Conservation (phyloP, 1,140 invertebrate genomes). For the Drosophila paulistorum region DNA sequence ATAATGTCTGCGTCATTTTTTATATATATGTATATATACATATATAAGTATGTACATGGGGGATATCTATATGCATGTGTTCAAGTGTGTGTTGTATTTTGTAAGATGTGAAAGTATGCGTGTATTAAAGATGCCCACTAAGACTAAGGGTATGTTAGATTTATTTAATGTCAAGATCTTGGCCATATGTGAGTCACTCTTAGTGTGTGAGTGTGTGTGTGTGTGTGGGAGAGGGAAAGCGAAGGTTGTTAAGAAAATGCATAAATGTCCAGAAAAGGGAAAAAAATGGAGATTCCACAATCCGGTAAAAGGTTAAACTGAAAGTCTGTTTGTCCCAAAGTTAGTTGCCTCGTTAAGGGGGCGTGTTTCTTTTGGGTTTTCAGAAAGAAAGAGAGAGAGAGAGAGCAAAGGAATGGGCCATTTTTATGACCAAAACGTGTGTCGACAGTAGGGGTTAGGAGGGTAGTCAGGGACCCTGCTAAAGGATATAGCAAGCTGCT, state of each 20-base stretch:
- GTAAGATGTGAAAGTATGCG: slow-evolving; percentile 26
- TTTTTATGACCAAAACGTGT: slow-evolving; percentile 79
- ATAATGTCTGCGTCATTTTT: slow-evolving; percentile 80
- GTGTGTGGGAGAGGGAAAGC: not conserved
- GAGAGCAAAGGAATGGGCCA: slow-evolving; percentile 37
- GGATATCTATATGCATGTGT: slow-evolving; percentile 18
- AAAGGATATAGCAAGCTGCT: slow-evolving; percentile 7
- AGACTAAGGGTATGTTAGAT: slow-evolving; percentile 73
- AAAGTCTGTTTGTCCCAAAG: slow-evolving; percentile 43
- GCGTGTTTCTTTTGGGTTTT: slow-evolving; percentile 48
- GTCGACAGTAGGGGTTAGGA: slow-evolving; percentile 31
- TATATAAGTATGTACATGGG: not conserved
- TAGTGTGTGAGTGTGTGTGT: slow-evolving; percentile 3
- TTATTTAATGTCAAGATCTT: slow-evolving; percentile 79
- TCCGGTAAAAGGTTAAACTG: slow-evolving; percentile 58
- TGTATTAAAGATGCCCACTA: slow-evolving; percentile 76
- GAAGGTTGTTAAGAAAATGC: slow-evolving; percentile 38
- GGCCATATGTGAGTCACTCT: slow-evolving; percentile 41
- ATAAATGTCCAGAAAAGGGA: slow-evolving; percentile 53
- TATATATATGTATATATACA: slow-evolving; percentile 21
- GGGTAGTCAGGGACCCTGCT: not conserved
- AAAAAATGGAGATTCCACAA: slow-evolving; percentile 46
- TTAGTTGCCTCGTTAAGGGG: slow-evolving; percentile 69
- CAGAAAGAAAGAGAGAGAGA: too few species aligned
- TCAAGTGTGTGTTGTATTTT: slow-evolving; percentile 20